phyloP scores from a whole-genome alignment of 2,888 invertebrate species.

The Drosophila vallismaia region DNA sequence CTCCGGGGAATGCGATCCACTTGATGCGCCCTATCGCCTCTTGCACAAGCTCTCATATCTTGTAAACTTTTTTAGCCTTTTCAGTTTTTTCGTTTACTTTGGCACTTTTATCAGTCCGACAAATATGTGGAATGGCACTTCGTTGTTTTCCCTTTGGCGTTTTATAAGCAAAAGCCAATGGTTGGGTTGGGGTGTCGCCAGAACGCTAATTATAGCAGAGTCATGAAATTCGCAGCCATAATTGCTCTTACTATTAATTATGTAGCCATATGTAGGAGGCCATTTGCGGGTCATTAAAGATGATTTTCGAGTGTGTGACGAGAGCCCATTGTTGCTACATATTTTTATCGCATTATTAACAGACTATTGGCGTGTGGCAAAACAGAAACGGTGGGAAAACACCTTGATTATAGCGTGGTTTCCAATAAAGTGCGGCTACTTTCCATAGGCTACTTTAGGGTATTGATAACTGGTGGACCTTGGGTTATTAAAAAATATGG shows the following conservation, averaged over 20 bases:
- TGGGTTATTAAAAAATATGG: not conserved
- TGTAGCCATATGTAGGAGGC: constrained; percentile 10
- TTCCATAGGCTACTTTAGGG: not conserved
- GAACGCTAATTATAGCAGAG: constrained; percentile 37
- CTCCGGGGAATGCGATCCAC: constrained; percentile 16
- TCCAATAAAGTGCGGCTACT: constrained; percentile 29
- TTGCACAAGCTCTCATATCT: constrained; percentile 26
- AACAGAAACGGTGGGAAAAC: constrained; percentile 1
- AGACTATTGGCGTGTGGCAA: constrained; percentile 30
- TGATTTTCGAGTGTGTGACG: constrained; percentile 22
- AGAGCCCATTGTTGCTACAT: constrained; percentile 7
- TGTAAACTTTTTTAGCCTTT: constrained; percentile 11
- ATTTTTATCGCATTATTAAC: constrained; percentile 32
- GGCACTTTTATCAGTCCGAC: constrained; percentile 35
- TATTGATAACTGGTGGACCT: not conserved
- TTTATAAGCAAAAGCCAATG: constrained; percentile 16
- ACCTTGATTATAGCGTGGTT: constrained; percentile 2
- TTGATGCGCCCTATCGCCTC: constrained; percentile 41
- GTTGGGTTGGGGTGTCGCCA: constrained; percentile 23
- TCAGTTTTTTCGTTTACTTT: constrained; percentile 22
- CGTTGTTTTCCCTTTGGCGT: constrained; percentile 15
- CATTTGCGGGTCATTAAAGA: constrained; percentile 22
- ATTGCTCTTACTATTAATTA: constrained; percentile 40
- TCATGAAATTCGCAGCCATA: constrained; percentile 20
- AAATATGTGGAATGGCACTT: constrained; percentile 27